phyloP scores from a whole-genome alignment of 2,888 invertebrate species.

The Baccha elongata region DNA sequence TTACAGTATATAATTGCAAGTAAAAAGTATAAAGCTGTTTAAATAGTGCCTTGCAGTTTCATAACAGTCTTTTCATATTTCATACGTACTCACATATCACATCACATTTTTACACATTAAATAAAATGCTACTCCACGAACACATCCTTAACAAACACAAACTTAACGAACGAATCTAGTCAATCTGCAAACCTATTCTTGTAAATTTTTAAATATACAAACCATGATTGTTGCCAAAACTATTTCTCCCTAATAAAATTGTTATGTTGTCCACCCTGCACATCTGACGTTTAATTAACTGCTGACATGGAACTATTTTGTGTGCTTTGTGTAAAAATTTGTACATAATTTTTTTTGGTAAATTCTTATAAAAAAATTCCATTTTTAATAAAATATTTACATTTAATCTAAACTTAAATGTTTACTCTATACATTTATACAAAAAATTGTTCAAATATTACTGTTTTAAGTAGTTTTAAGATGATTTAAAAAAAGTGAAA shows the following conservation, averaged over 20 bases:
- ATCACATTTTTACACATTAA: too few species aligned
- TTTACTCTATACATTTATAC: background rate
- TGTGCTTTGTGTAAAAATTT: slow-evolving; percentile 76
- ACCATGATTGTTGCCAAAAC: slow-evolving; percentile 44
- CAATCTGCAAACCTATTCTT: background rate
- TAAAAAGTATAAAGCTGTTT: too few species aligned
- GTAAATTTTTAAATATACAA: background rate
- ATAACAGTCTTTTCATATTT: too few species aligned
- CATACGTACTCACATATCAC: too few species aligned
- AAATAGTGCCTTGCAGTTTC: too few species aligned
- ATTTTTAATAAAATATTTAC: background rate
- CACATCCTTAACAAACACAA: background rate
- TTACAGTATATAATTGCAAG: too few species aligned
- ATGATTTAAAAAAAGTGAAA: slow-evolving; percentile 10
- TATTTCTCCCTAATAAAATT: slow-evolving; percentile 23
- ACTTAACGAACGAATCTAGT: background rate
- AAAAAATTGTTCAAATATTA: slow-evolving; percentile 4
- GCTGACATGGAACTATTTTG: slow-evolving; percentile 78
- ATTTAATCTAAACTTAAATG: background rate
- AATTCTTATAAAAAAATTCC: slow-evolving; percentile 28
- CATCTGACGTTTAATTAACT: slow-evolving; percentile 71
- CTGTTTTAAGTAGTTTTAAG: background rate
- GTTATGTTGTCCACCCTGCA: slow-evolving; percentile 60
- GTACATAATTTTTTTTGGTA: slow-evolving; percentile 76
- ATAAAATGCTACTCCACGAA: background rate